These are phyloP conservation scores for Elanus axillaris DNA, from an alignment of 2,113 vertebrate species.

Conservation along the genomic window DNA sequence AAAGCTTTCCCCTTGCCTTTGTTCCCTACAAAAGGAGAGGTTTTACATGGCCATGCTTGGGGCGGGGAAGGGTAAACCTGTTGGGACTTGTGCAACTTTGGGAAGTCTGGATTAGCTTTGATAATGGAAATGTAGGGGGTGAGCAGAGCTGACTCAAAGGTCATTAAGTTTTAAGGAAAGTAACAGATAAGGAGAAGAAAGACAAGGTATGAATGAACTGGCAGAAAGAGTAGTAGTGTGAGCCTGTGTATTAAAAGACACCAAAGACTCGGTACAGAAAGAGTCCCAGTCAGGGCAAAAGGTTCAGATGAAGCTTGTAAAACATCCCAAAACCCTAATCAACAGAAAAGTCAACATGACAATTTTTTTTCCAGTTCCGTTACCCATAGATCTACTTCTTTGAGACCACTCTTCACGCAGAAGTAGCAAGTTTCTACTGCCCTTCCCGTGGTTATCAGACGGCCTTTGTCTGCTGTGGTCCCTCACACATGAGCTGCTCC, in stretches of 20 bases:
- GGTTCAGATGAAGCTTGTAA: neutral
- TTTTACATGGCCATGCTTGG: neutral
- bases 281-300: neutral
- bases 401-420: neutral
- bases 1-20: rapidly evolving
- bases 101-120: neutral
- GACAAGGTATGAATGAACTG: neutral
- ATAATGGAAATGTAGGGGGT: neutral
- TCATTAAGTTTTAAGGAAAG: neutral
- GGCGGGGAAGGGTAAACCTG: neutral
- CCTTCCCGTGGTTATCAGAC: neutral
- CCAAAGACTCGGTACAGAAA: too few relatives aligned
- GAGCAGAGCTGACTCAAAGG: neutral
- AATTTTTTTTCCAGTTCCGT: neutral
- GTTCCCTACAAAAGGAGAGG: rapidly evolving
- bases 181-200: neutral
- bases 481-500: neutral
- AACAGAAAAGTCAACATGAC: neutral
- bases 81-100: rapidly evolving
- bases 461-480: neutral
- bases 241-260: neutral
- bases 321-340: neutral
- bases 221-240: neutral
- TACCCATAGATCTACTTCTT: neutral
- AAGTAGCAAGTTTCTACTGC: neutral